Percentiles rank a stretch among this genome's conserved stretches.
Evolutionary conservation across 1,140 invertebrate genomes (phyloP).

Genomic region (Drosophila cardini): DNA sequence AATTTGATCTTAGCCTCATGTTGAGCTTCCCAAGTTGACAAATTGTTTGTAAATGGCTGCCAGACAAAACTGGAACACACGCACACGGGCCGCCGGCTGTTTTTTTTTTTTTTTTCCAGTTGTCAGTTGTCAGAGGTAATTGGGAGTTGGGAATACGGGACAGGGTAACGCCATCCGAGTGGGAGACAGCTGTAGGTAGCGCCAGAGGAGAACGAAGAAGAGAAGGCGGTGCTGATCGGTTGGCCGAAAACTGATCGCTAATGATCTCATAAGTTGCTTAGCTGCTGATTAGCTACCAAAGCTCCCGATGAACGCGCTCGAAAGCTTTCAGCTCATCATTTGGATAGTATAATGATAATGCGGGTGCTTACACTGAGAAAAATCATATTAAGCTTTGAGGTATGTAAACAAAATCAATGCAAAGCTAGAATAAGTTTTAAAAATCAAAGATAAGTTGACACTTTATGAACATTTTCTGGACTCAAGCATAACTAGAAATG

Average conservation of each 20-base stretch:
- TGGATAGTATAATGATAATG: neutral
- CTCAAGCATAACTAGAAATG: too few relatives aligned
- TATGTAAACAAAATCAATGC: too few relatives aligned
- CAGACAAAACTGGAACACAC: slow-evolving; percentile 81
- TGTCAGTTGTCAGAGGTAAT: slow-evolving; percentile 2
- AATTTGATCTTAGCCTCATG: neutral
- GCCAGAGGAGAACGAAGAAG: neutral
- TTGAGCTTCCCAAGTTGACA: slow-evolving; percentile 60
- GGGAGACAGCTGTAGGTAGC: neutral
- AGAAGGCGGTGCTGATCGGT: slow-evolving; percentile 6
- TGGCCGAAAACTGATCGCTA: slow-evolving; percentile 23
- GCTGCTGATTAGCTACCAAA: slow-evolving; percentile 18
- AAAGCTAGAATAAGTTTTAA: too few relatives aligned
- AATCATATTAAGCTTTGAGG: too few relatives aligned
- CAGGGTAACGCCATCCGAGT: slow-evolving; percentile 3
- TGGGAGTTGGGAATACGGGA: slow-evolving; percentile 8
- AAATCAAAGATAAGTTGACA: too few relatives aligned
- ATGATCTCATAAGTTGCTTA: slow-evolving; percentile 25
- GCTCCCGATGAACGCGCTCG: slow-evolving; percentile 31
- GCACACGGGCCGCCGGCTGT: slow-evolving; percentile 50
- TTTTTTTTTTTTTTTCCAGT: neutral
- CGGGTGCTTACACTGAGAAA: neutral
- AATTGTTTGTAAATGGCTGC: slow-evolving; percentile 76
- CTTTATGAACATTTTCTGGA: too few relatives aligned
- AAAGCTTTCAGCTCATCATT: slow-evolving; percentile 18